phyloP scores from a whole-genome alignment of 2,888 invertebrate genomes.

The Mamestra brassicae region DNA sequence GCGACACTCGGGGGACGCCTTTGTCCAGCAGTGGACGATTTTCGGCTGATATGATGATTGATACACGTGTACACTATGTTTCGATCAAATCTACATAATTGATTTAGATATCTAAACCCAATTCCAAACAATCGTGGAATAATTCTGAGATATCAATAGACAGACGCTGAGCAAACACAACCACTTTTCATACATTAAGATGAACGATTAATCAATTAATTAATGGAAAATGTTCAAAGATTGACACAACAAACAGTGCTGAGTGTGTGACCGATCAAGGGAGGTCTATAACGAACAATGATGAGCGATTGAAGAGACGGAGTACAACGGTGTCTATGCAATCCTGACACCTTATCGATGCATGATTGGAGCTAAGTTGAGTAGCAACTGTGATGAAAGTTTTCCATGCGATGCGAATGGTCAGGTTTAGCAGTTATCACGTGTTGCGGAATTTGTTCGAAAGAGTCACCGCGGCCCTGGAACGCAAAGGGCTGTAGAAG shows the following conservation, averaged over 20 bases:
- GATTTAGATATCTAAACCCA: neutral
- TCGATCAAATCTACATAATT: neutral
- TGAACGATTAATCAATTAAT: conserved; percentile 30
- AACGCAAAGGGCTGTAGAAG: no score
- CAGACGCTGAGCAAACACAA: conserved; percentile 29
- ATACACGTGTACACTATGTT: no score
- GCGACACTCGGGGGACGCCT: no score
- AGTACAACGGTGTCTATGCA: conserved; percentile 35
- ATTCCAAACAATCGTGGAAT: conserved; percentile 29
- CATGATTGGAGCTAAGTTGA: conserved; percentile 40
- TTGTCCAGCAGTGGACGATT: no score
- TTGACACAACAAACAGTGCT: conserved; percentile 44
- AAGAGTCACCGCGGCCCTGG: no score
- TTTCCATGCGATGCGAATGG: conserved; percentile 39
- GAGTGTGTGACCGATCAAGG: conserved; percentile 44
- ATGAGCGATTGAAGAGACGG: conserved; percentile 25
- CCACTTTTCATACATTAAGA: conserved; percentile 17
- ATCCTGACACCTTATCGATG: conserved; percentile 27
- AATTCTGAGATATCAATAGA: conserved; percentile 41
- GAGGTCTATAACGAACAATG: conserved; percentile 30
- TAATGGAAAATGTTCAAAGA: conserved; percentile 51
- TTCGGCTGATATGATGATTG: no score
- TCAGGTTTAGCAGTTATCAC: neutral
- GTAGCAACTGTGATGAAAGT: conserved; percentile 44
- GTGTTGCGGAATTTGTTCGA: no score